phyloP scores from a whole-genome alignment of 2,113 vertebrate genomes.

The Nesospiza acunhae region DNA sequence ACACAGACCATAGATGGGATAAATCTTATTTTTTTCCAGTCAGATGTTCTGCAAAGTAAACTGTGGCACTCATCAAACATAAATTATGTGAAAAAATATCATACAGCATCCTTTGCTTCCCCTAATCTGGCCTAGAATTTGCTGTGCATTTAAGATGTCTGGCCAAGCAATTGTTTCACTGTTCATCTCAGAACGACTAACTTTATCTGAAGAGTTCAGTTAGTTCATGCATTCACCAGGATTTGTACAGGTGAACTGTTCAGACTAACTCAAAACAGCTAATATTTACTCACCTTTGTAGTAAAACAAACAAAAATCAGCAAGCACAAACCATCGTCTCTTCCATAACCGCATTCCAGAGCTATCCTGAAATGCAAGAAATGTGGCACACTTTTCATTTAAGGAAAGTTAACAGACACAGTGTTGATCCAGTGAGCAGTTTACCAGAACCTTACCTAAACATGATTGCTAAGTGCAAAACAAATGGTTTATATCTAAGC shows the following conservation, averaged over 20 bases:
- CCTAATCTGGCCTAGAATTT: background rate
- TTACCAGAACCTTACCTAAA: background rate
- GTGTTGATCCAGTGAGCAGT: background rate
- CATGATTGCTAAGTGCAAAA: background rate
- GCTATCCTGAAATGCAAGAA: conserved; percentile 87
- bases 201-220: background rate
- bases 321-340: conserved; percentile 96
- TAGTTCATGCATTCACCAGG: background rate
- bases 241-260: background rate
- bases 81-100: background rate
- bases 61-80: background rate
- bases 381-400: background rate
- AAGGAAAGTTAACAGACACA: background rate
- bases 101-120: background rate
- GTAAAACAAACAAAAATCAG: conserved; percentile 98
- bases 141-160: background rate
- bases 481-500: background rate
- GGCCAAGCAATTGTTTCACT: background rate
- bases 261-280: background rate
- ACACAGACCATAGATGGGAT: background rate
- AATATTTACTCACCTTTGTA: conserved; percentile 93
- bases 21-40: background rate
- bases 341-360: conserved; percentile 99
- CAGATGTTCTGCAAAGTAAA: background rate
- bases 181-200: background rate